Conservation (phyloP, 2,113 vertebrate genomes). For the Rana temporaria region DNA sequence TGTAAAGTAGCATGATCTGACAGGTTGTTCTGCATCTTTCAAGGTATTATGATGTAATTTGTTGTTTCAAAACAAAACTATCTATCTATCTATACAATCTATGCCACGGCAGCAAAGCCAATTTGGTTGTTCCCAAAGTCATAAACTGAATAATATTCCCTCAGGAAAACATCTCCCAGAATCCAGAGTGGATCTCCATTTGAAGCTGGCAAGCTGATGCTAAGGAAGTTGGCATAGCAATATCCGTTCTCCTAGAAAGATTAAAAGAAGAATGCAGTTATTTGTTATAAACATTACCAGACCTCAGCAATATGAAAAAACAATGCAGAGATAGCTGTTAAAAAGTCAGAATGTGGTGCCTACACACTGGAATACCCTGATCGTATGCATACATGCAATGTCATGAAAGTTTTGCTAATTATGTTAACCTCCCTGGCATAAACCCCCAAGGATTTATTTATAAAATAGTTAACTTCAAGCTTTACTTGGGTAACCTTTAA, state of each 20-base stretch:
- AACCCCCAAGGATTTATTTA: too few relatives aligned
- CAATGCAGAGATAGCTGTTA: too few relatives aligned
- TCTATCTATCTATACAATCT: not conserved
- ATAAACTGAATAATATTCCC: slow-evolving; percentile 55
- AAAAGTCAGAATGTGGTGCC: too few relatives aligned
- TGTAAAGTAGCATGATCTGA: not conserved
- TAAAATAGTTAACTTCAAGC: too few relatives aligned
- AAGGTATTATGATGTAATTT: not conserved
- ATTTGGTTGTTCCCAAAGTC: slow-evolving; percentile 56
- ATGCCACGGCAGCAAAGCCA: slow-evolving; percentile 55
- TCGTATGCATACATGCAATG: too few relatives aligned
- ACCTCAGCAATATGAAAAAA: not conserved
- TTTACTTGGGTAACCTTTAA: too few relatives aligned
- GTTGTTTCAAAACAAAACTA: not conserved
- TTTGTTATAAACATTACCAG: not conserved
- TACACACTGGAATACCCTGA: too few relatives aligned
- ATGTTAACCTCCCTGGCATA: too few relatives aligned
- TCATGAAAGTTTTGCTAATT: too few relatives aligned
- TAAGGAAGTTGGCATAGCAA: slow-evolving; percentile 42
- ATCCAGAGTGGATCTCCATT: slow-evolving; percentile 57
- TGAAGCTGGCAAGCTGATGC: slow-evolving; percentile 51
- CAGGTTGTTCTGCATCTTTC: not conserved
- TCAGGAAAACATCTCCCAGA: slow-evolving; percentile 60
- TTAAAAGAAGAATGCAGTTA: not conserved
- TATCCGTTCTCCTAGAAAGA: slow-evolving; percentile 46